phyloP scores from a whole-genome alignment of 2,888 invertebrate species.

The Polydrusus pterygomalis region DNA sequence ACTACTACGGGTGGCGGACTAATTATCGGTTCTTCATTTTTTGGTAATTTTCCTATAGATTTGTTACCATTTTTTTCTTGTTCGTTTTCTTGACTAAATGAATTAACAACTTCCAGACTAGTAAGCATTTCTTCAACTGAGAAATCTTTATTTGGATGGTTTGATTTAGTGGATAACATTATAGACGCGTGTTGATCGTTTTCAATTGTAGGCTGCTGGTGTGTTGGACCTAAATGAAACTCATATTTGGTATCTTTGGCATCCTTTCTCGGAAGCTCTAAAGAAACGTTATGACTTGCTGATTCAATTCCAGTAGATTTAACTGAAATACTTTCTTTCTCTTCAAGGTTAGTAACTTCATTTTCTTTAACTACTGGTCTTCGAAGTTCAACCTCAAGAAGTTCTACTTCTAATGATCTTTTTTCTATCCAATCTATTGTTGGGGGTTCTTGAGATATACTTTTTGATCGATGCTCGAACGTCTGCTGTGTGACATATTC shows the following conservation, averaged over 20 bases:
- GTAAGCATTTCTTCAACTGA: conserved; percentile 54
- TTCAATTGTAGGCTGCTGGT: neutral
- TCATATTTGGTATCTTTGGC: neutral
- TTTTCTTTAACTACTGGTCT: too few species aligned
- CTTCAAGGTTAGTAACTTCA: too few species aligned
- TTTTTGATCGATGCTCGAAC: too few species aligned
- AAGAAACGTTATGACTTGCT: neutral
- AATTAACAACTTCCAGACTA: conserved; percentile 50
- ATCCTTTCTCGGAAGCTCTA: neutral
- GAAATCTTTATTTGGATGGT: conserved; percentile 24
- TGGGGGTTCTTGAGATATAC: too few species aligned
- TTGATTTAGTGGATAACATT: neutral
- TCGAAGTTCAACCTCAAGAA: too few species aligned
- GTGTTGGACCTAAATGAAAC: neutral
- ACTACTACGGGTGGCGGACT: neutral
- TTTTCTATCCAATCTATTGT: too few species aligned
- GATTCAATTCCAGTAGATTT: neutral
- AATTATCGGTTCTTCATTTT: conserved; percentile 3
- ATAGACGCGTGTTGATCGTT: neutral
- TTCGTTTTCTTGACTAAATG: conserved; percentile 42
- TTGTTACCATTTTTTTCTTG: conserved; percentile 1
- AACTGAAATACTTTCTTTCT: neutral
- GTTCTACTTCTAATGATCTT: too few species aligned
- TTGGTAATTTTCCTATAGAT: neutral
- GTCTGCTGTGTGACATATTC: neutral